These are phyloP conservation scores for Stenurella melanura DNA, from an alignment of 2,888 invertebrate genomes.

Conservation along the genomic window DNA sequence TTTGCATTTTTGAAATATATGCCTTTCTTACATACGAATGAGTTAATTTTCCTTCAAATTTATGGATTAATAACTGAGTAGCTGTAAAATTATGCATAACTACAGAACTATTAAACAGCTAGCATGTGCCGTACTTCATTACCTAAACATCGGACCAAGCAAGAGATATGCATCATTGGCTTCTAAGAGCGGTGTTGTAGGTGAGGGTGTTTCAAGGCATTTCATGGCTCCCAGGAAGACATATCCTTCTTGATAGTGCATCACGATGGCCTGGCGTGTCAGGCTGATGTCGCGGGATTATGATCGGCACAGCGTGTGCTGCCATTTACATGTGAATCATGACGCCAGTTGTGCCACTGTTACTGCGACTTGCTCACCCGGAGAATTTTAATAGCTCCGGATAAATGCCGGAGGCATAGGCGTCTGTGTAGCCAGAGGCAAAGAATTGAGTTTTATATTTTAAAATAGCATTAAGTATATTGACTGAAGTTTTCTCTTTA, in stretches of 20 bases:
- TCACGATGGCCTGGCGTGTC: slow-evolving; percentile 46
- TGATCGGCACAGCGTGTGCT: slow-evolving; percentile 66
- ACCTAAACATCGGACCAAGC: neutral
- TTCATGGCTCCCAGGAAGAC: slow-evolving; percentile 33
- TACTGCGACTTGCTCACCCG: slow-evolving; percentile 66
- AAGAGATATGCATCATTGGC: neutral
- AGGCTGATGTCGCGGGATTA: slow-evolving; percentile 59
- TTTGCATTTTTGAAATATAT: too few species aligned
- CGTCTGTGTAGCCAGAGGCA: neutral
- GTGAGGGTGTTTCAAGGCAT: slow-evolving; percentile 1
- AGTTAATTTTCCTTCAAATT: too few species aligned
- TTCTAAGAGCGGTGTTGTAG: neutral
- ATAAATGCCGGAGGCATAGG: slow-evolving; percentile 52
- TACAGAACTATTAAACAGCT: neutral
- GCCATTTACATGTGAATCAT: slow-evolving; percentile 70
- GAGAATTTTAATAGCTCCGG: slow-evolving; percentile 66
- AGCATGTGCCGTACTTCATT: neutral
- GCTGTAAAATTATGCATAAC: neutral
- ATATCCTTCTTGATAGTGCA: slow-evolving; percentile 43
- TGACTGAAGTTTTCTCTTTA: neutral
- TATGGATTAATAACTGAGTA: neutral
- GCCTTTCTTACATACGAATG: too few species aligned
- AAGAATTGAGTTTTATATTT: neutral
- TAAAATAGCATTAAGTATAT: neutral
- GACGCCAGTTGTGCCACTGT: slow-evolving; percentile 68